Conservation (phyloP, 2,113 vertebrate species). For the Thunnus thynnus region DNA sequence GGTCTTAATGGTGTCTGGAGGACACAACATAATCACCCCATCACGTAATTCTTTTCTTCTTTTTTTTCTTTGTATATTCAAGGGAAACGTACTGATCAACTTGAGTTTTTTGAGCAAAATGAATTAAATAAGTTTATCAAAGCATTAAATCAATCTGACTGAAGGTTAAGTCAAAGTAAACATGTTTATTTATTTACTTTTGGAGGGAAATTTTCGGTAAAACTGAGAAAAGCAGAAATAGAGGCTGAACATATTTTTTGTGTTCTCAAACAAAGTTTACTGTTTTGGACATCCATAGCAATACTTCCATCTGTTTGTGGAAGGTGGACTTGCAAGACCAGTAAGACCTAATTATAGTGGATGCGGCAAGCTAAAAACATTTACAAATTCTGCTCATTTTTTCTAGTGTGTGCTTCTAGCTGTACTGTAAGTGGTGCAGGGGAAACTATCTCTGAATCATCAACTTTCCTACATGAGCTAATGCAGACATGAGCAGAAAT, state of each 20-base stretch:
- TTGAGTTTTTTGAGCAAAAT: background rate
- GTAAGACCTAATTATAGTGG: background rate
- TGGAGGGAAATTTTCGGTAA: too few species aligned
- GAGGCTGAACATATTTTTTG: too few species aligned
- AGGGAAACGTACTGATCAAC: background rate
- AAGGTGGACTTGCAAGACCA: background rate
- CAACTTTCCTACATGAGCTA: slow-evolving; percentile 63
- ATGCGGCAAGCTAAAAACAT: slow-evolving; percentile 28
- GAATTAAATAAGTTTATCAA: background rate
- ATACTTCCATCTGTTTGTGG: background rate
- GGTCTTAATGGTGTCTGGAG: background rate
- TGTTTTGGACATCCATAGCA: background rate
- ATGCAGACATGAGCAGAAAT: slow-evolving; percentile 66
- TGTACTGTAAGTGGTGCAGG: slow-evolving; percentile 48
- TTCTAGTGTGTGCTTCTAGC: slow-evolving; percentile 58
- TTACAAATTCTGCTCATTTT: slow-evolving; percentile 15
- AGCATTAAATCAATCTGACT: background rate
- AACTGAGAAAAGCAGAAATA: too few species aligned
- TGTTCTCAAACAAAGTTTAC: background rate
- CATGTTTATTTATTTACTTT: too few species aligned
- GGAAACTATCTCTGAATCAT: slow-evolving; percentile 59
- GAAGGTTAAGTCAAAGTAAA: too few species aligned
- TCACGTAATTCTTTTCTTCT: background rate
- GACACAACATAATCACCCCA: too few species aligned
- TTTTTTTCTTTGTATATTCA: too few species aligned